These are phyloP conservation scores for Nothoprocta pentlandii DNA, from an alignment of 2,113 vertebrate genomes.

Conservation along the genomic window DNA sequence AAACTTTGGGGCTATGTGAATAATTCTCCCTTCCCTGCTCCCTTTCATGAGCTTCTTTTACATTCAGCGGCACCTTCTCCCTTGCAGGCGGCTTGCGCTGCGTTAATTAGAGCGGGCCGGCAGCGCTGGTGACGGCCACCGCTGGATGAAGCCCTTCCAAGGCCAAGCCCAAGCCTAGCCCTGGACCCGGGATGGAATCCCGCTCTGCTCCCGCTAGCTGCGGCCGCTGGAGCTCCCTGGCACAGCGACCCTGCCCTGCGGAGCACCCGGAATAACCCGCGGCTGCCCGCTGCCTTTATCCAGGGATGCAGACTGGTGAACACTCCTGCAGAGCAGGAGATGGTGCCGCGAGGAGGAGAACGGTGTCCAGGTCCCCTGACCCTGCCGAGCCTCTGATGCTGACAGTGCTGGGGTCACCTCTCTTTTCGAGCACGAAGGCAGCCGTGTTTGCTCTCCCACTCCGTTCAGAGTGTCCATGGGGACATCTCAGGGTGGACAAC, in stretches of 20 bases:
- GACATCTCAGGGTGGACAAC: neutral
- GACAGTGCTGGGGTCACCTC: neutral
- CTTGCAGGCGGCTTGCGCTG: slow-evolving; percentile 37
- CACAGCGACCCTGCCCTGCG: neutral
- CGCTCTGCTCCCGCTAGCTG: rapidly evolving
- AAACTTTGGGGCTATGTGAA: slow-evolving; percentile 38
- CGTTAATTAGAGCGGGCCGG: neutral
- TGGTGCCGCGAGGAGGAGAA: no score
- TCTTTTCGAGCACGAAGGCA: neutral
- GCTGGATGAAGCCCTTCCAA: neutral
- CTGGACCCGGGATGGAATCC: neutral
- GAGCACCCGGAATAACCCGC: neutral
- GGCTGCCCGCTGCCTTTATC: no score
- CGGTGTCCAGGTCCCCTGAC: no score
- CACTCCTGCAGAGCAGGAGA: no score
- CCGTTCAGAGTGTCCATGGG: rapidly evolving
- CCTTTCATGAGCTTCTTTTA: slow-evolving; percentile 28
- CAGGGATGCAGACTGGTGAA: no score
- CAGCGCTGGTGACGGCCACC: neutral
- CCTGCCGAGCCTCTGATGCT: neutral
- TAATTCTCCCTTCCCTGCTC: slow-evolving; percentile 13
- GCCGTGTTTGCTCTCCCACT: neutral
- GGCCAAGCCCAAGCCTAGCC: rapidly evolving
- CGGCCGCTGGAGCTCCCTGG: neutral
- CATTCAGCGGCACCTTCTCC: slow-evolving; percentile 12